Conservation (phyloP, 1,140 invertebrate genomes). For the Habropoda laboriosa region DNA sequence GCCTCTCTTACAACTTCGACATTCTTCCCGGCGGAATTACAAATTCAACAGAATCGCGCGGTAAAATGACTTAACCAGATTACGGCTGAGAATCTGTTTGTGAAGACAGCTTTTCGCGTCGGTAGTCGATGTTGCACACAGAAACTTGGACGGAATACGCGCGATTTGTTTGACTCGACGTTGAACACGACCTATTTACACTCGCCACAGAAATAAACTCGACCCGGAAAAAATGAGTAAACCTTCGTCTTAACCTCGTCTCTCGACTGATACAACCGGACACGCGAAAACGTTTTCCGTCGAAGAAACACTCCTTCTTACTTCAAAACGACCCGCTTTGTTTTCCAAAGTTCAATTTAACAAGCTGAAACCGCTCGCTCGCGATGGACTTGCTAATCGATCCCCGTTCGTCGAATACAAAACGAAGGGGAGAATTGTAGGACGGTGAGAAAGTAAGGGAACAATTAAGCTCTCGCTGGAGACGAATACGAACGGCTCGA, state of each 20-base stretch:
- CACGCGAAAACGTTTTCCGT: too few species aligned
- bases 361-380: not conserved
- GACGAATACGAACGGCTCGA: not conserved
- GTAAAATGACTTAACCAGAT: too few species aligned
- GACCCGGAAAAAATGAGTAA: constrained; percentile 21
- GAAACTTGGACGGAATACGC: not conserved
- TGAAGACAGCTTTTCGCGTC: too few species aligned
- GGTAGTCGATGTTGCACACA: too few species aligned
- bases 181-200: constrained; percentile 18
- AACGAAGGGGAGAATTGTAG: too few species aligned
- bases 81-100: too few species aligned
- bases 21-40: too few species aligned
- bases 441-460: not conserved
- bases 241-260: not conserved
- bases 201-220: constrained; percentile 15
- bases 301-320: too few species aligned
- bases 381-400: not conserved
- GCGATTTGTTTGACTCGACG: constrained; percentile 30
- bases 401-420: not conserved
- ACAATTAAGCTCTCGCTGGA: not conserved
- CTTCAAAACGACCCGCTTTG: not conserved
- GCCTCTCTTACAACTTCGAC: too few species aligned
- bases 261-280: not conserved
- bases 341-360: not conserved
- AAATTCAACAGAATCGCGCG: too few species aligned